These are phyloP conservation scores for Trematomus bernacchii DNA, from an alignment of 2,797 vertebrate species.

Conservation along the genomic window DNA sequence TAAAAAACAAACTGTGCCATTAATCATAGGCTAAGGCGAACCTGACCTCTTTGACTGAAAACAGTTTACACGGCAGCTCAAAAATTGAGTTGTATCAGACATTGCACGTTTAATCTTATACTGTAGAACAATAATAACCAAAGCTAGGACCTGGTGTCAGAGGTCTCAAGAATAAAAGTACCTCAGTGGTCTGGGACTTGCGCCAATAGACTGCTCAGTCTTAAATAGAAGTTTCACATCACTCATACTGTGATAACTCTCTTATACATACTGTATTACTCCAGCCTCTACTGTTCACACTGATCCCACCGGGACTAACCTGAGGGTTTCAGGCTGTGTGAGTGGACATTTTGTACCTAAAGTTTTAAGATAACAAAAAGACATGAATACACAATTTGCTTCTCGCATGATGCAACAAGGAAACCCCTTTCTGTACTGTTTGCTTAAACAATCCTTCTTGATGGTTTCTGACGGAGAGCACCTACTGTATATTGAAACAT, in stretches of 20 bases:
- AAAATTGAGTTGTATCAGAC: constrained; percentile 46
- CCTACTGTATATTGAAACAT: background rate
- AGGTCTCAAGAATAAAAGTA: constrained; percentile 38
- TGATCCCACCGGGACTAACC: constrained; percentile 7
- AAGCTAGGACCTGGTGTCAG: constrained; percentile 30
- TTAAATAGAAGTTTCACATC: constrained; percentile 41
- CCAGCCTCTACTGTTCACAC: constrained; percentile 3
- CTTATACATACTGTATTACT: constrained; percentile 22
- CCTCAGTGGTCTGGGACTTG: constrained; percentile 43
- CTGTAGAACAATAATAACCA: constrained; percentile 43
- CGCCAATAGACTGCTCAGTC: constrained; percentile 22
- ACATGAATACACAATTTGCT: constrained; percentile 1
- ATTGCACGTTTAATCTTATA: constrained; percentile 41
- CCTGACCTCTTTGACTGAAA: constrained; percentile 43
- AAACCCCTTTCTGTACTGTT: background rate
- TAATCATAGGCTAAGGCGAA: constrained; percentile 43
- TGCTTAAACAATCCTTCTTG: too few species aligned
- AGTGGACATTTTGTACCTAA: constrained; percentile 13
- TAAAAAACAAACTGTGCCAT: constrained; percentile 44
- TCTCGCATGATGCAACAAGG: constrained; percentile 6
- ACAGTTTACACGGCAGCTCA: constrained; percentile 26
- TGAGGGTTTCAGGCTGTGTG: background rate
- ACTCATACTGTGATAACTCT: constrained; percentile 30
- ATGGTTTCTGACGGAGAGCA: too few species aligned
- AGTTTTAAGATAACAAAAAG: constrained; percentile 3